A percentile compares a stretch with the other conserved stretches of the same genome.
phyloP scores from a whole-genome alignment of 2,888 invertebrate genomes.

The Drosophila picticornis region DNA sequence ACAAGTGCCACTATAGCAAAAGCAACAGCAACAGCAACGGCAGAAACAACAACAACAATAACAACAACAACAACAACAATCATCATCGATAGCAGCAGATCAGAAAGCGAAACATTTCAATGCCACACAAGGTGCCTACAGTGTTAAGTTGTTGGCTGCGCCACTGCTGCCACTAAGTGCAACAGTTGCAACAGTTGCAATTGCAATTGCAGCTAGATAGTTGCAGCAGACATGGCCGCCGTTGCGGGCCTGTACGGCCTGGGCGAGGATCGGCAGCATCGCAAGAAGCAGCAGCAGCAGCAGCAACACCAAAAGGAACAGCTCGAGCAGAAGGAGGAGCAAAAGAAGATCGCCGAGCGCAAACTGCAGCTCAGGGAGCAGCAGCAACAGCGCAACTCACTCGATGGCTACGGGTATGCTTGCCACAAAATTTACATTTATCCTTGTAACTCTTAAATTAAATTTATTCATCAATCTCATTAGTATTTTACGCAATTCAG shows the following conservation, averaged over 20 bases:
- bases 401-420: constrained; percentile 83
- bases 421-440: constrained; percentile 15
- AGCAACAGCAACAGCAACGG: constrained; percentile 4
- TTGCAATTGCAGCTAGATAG: constrained; percentile 13
- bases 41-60: constrained; percentile 27
- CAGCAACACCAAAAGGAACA: constrained; percentile 86
- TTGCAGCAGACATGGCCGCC: constrained; percentile 88
- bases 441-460: background rate
- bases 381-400: constrained; percentile 77
- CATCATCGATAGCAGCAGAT: constrained; percentile 26
- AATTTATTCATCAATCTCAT: background rate
- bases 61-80: constrained; percentile 30
- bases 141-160: constrained; percentile 41
- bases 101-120: constrained; percentile 42
- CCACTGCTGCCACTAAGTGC: constrained; percentile 17
- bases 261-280: constrained; percentile 89
- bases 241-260: constrained; percentile 92
- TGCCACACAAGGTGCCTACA: constrained; percentile 37
- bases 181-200: constrained; percentile 21
- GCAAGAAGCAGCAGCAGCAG: constrained; percentile 86
- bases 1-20: constrained; percentile 14
- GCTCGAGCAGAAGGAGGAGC: constrained; percentile 87
- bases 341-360: constrained; percentile 83
- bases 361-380: constrained; percentile 77
- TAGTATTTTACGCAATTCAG: background rate